Evolutionary conservation across 2,797 vertebrate species (phyloP).

Genomic region (Geotrypetes seraphini): DNA sequence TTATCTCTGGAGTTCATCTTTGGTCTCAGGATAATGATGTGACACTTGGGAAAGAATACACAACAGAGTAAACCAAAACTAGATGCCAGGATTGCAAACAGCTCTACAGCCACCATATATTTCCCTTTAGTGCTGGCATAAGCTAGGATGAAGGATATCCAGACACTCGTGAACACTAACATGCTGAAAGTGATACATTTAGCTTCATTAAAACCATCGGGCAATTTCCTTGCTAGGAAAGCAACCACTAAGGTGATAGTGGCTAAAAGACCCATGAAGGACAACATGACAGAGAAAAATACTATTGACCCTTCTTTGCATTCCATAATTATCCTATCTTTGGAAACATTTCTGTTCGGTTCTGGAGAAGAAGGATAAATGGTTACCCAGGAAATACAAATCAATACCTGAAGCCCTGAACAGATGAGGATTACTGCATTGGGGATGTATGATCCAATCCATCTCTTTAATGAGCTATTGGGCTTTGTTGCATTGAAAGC

Average conservation of each 20-base stretch:
- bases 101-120: conserved; percentile 9
- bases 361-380: conserved; percentile 4
- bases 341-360: not conserved
- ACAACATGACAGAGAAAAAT: conserved; percentile 7
- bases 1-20: conserved; percentile 1
- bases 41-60: conserved; percentile 11
- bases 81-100: conserved; percentile 10
- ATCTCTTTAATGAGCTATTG: conserved; percentile 6
- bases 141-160: conserved; percentile 13
- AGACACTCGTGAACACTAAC: conserved; percentile 13
- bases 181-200: conserved; percentile 13
- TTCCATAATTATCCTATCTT: conserved; percentile 2
- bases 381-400: conserved; percentile 7
- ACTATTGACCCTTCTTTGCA: not conserved
- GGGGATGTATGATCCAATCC: conserved; percentile 7
- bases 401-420: conserved; percentile 2
- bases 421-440: not conserved
- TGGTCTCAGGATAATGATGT: conserved; percentile 8
- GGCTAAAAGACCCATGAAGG: conserved; percentile 3
- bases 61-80: conserved; percentile 4
- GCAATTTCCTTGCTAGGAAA: conserved; percentile 6
- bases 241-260: conserved; percentile 1
- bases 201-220: conserved; percentile 11
- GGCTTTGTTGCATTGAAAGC: conserved; percentile 14
- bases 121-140: conserved; percentile 10